phyloP scores from a whole-genome alignment of 30 jellyfish, hydroid and myxozoan genomes.

The Turritopsis rubra region DNA sequence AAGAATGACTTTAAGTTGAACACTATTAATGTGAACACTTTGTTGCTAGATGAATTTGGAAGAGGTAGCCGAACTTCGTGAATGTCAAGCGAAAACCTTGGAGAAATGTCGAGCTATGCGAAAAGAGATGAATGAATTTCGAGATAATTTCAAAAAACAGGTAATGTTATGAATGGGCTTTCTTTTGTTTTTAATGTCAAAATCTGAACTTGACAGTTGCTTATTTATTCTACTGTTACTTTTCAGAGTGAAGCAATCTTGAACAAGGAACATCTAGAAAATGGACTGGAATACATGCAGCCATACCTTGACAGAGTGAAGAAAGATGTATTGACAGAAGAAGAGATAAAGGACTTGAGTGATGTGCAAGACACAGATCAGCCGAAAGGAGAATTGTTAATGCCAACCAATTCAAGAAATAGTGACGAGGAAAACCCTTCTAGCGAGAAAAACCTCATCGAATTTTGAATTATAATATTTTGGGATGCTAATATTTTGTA shows the following conservation, averaged over 20 bases:
- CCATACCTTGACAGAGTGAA: not conserved
- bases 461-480: too few species aligned
- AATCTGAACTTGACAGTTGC: not conserved
- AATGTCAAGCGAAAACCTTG: conserved; percentile 66
- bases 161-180: conserved; percentile 6
- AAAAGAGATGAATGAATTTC: conserved; percentile 57
- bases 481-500: not conserved
- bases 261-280: conserved; percentile 1
- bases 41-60: conserved; percentile 50
- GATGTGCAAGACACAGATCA: too few species aligned
- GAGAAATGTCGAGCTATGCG: conserved; percentile 56
- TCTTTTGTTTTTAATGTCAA: not conserved
- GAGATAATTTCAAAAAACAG: conserved; percentile 56
- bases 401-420: too few species aligned
- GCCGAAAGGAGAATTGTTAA: too few species aligned
- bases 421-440: not conserved
- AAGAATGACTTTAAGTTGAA: not conserved
- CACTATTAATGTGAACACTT: too few species aligned
- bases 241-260: conserved; percentile 6
- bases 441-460: not conserved
- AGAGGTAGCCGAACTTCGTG: conserved; percentile 66
- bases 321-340: not conserved
- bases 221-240: not conserved
- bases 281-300: conserved; percentile 1
- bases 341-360: not conserved